Evolutionary conservation across 1,140 invertebrate species (phyloP).

Genomic region (Xylocopa sonorina): DNA sequence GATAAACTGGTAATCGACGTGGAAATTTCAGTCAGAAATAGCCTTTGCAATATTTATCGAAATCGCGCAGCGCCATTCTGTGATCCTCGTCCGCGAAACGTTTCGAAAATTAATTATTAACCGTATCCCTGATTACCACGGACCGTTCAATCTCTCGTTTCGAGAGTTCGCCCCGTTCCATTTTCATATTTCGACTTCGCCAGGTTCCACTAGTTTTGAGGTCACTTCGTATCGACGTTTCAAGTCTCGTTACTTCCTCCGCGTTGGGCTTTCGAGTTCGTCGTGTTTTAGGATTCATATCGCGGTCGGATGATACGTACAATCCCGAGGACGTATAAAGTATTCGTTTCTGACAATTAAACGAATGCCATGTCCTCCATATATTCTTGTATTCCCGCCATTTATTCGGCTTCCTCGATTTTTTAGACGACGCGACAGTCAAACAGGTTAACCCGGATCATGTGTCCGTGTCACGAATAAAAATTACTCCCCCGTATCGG

Average conservation of each 20-base stretch:
- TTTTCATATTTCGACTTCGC: not conserved
- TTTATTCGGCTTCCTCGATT: too few species aligned
- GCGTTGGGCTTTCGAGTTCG: not conserved
- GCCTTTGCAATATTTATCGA: not conserved
- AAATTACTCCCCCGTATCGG: too few species aligned
- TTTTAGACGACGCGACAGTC: too few species aligned
- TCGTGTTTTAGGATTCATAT: not conserved
- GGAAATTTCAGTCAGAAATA: not conserved
- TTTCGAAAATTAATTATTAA: not conserved
- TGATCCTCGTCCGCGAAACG: not conserved
- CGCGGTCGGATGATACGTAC: not conserved
- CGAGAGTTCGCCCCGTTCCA: not conserved
- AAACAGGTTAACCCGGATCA: too few species aligned
- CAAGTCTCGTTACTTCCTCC: slow-evolving; percentile 12
- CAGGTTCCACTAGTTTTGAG: slow-evolving; percentile 9
- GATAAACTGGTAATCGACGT: slow-evolving; percentile 14
- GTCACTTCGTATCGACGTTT: slow-evolving; percentile 29
- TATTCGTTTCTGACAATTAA: too few species aligned
- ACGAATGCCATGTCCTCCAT: too few species aligned
- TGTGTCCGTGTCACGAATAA: too few species aligned
- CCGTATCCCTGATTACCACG: too few species aligned
- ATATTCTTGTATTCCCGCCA: too few species aligned
- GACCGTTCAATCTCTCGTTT: too few species aligned
- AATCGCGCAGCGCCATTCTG: not conserved
- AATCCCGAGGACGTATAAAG: too few species aligned